These are phyloP conservation scores for Lepidurus packardi DNA, from an alignment of 1,140 invertebrate genomes.

Conservation along the genomic window DNA sequence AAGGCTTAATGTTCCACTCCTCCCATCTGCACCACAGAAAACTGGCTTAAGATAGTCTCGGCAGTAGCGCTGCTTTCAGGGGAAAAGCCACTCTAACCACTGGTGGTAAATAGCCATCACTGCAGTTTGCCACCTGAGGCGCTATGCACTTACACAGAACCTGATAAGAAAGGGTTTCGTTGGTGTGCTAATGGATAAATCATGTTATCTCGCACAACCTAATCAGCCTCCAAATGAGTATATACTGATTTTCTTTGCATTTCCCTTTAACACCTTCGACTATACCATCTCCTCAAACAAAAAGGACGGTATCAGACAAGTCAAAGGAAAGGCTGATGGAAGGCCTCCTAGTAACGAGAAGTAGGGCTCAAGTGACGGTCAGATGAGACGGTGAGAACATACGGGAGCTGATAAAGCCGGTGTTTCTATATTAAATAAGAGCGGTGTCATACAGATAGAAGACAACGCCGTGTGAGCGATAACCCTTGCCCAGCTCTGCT, in stretches of 20 bases:
- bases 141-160: background rate
- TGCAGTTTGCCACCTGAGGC: background rate
- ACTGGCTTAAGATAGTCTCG: too few species aligned
- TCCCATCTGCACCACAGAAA: too few species aligned
- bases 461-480: background rate
- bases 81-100: background rate
- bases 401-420: background rate
- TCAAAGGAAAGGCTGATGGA: background rate
- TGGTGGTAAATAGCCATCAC: background rate
- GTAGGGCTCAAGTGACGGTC: background rate
- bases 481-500: background rate
- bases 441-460: background rate
- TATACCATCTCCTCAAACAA: too few species aligned
- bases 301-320: too few species aligned
- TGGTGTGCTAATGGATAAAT: background rate
- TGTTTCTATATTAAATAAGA: background rate
- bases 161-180: background rate
- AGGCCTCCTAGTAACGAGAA: background rate
- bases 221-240: background rate
- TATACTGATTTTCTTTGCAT: too few species aligned
- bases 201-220: background rate
- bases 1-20: too few species aligned
- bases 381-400: background rate
- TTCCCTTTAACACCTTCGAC: too few species aligned
- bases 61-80: background rate